A percentile compares a stretch with the other conserved stretches of the same genome.
These are phyloP conservation scores for Otus sunia DNA, from an alignment of 2,113 vertebrate genomes.

Conservation along the genomic window DNA sequence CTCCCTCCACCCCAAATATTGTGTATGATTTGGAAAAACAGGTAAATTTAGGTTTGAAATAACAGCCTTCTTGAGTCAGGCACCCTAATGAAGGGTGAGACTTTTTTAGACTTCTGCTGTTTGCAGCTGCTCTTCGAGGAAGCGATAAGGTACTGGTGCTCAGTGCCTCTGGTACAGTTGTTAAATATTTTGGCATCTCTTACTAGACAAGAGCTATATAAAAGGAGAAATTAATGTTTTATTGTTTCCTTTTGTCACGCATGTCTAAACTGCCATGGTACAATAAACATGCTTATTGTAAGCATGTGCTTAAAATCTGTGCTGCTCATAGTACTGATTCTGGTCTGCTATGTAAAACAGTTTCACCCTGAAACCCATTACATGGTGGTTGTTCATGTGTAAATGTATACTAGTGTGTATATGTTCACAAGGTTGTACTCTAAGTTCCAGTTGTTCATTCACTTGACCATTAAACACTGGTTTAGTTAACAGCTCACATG, in stretches of 20 bases:
- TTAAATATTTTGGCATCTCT: background rate
- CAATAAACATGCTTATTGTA: background rate
- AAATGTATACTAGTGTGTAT: background rate
- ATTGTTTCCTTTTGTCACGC: background rate
- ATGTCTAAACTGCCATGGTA: background rate
- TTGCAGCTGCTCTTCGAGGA: background rate
- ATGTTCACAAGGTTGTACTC: background rate
- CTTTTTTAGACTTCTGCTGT: no score
- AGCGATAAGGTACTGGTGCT: background rate
- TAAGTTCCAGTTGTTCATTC: background rate
- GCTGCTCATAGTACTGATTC: background rate
- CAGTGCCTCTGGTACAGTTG: background rate
- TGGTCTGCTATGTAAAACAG: background rate
- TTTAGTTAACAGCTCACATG: background rate
- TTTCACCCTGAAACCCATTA: background rate
- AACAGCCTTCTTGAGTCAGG: background rate
- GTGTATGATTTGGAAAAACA: background rate
- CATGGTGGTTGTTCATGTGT: background rate
- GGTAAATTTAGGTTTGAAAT: background rate
- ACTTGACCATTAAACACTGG: background rate
- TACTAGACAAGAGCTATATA: background rate
- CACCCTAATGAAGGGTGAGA: background rate
- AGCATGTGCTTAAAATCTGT: background rate
- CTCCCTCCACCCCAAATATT: background rate
- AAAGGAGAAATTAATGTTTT: background rate